These are phyloP conservation scores for Tachysurus vachellii DNA, from an alignment of 2,113 vertebrate species.

Conservation along the genomic window DNA sequence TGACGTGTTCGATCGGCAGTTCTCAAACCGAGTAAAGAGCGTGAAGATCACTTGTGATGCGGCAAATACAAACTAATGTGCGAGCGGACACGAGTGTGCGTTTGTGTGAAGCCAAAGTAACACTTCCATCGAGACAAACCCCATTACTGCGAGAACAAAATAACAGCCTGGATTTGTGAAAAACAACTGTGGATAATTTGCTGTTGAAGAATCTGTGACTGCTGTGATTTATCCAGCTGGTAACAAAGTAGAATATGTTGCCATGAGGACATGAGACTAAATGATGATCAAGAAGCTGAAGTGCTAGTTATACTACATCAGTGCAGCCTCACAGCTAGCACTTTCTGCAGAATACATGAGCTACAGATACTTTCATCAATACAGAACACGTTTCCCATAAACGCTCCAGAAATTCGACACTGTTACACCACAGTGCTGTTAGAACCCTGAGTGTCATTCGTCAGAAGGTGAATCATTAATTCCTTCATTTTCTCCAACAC, in stretches of 20 bases:
- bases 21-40: slow-evolving; percentile 23
- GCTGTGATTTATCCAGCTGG: background rate
- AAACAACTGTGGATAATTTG: slow-evolving; percentile 4
- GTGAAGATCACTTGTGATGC: slow-evolving; percentile 11
- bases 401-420: background rate
- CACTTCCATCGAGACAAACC: slow-evolving; percentile 9
- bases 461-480: background rate
- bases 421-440: background rate
- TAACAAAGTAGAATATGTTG: background rate
- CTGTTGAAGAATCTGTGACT: background rate
- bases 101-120: slow-evolving; percentile 19
- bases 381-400: background rate
- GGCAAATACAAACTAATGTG: background rate
- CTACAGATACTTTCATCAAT: background rate
- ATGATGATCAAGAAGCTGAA: background rate
- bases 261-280: background rate
- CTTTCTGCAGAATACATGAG: background rate
- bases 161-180: background rate
- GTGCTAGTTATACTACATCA: background rate
- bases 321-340: too few species aligned
- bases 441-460: background rate
- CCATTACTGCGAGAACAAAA: background rate
- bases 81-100: background rate
- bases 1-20: slow-evolving; percentile 4
- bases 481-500: background rate